phyloP scores from a whole-genome alignment of 1,140 invertebrate genomes.

The Drosophila carrolli region DNA sequence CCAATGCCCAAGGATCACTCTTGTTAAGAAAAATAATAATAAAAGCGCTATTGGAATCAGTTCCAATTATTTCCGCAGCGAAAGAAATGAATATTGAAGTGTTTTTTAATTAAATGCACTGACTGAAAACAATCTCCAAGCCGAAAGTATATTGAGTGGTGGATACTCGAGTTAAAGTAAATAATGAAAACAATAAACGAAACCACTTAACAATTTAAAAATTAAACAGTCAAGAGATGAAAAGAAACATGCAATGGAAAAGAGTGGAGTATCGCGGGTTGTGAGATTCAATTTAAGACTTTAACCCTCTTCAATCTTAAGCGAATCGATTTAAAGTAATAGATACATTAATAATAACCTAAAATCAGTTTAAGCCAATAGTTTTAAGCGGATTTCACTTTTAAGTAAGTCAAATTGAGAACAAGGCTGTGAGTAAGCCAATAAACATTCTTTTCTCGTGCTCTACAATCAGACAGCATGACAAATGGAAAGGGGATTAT shows the following conservation, averaged over 20 bases:
- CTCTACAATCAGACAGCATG: constrained; percentile 19
- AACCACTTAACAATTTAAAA: constrained; percentile 5
- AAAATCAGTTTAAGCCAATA: background rate
- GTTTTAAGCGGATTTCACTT: background rate
- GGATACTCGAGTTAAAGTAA: background rate
- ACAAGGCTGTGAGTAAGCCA: constrained; percentile 6
- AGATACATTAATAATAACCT: background rate
- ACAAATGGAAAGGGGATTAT: constrained; percentile 31
- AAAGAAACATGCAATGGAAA: background rate
- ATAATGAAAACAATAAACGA: constrained; percentile 29
- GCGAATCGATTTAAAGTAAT: background rate
- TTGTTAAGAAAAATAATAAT: constrained; percentile 16
- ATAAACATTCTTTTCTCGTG: constrained; percentile 7
- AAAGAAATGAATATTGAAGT: constrained; percentile 21
- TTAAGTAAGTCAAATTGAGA: constrained; percentile 3
- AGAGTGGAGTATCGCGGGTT: background rate
- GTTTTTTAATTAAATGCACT: constrained; percentile 31
- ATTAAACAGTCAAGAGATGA: background rate
- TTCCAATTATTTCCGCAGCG: constrained; percentile 37
- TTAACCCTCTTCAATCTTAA: background rate
- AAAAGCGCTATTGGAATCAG: constrained; percentile 7
- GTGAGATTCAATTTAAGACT: too few relatives aligned
- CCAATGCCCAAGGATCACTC: background rate
- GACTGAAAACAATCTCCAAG: background rate
- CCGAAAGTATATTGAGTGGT: background rate